These are phyloP conservation scores for Cassiopea andromeda DNA, from an alignment of 30 jellyfish, hydroid and myxozoan genomes.

Conservation along the genomic window DNA sequence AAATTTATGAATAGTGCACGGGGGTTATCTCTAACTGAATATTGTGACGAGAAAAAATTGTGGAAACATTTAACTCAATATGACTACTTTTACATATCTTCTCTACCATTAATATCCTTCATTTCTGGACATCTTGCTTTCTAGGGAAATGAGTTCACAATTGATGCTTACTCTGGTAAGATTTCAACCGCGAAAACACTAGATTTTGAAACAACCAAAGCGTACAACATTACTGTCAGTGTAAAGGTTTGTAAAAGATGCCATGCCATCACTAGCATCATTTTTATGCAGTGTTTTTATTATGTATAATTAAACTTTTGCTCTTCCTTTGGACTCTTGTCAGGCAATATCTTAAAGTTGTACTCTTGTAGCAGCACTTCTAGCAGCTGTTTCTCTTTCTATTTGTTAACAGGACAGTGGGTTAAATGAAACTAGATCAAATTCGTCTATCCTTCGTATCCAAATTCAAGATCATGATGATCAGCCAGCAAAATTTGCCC, in stretches of 20 bases:
- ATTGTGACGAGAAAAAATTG: no score
- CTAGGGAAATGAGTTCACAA: constrained; percentile 33
- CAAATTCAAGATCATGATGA: constrained; percentile 64
- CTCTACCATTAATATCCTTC: no score
- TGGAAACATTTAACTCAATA: no score
- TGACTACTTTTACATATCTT: no score
- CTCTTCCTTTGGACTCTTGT: not conserved
- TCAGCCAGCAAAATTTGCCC: constrained; percentile 62
- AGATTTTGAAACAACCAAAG: constrained; percentile 49
- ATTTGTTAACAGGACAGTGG: constrained; percentile 58
- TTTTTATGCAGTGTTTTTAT: not conserved
- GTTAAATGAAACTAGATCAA: constrained; percentile 25
- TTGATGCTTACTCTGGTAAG: constrained; percentile 55
- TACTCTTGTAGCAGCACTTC: not conserved
- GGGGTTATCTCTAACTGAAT: no score
- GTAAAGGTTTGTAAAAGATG: constrained; percentile 22
- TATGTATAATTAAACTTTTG: no score
- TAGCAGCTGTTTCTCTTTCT: not conserved
- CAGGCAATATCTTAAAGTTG: not conserved
- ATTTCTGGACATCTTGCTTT: not conserved
- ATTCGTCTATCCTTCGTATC: constrained; percentile 44
- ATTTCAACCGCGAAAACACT: constrained; percentile 34
- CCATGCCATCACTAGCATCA: no score
- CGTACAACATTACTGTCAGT: constrained; percentile 37
- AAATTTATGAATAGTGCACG: no score